These are phyloP conservation scores for Lasioglossum zephyrum DNA, from an alignment of 2,888 invertebrate genomes.

Conservation along the genomic window DNA sequence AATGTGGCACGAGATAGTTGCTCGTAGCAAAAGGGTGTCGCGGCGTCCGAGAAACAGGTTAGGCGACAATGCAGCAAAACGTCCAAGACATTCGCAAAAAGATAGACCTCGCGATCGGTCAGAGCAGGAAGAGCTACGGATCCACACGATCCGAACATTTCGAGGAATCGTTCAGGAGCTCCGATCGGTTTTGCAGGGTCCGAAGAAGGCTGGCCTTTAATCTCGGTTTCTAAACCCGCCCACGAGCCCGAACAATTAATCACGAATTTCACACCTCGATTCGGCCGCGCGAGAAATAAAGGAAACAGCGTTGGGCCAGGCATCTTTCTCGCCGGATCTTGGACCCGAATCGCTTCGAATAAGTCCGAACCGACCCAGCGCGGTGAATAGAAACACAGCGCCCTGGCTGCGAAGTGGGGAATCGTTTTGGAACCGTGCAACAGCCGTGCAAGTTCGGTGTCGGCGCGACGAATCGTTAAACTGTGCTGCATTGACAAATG, in stretches of 20 bases:
- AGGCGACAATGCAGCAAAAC: background rate
- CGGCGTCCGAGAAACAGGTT: background rate
- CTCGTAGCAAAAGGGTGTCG: background rate
- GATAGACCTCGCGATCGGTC: background rate
- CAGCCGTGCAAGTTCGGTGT: conserved; percentile 61
- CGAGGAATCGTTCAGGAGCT: conserved; percentile 32
- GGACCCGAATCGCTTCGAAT: background rate
- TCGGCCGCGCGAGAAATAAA: conserved; percentile 55
- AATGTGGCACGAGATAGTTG: conserved; percentile 1
- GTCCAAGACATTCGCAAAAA: background rate
- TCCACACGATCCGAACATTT: conserved; percentile 27
- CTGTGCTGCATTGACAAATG: conserved; percentile 83
- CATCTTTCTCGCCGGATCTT: conserved; percentile 20
- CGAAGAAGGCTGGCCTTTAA: conserved; percentile 36
- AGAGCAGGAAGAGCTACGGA: background rate
- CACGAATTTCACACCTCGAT: conserved; percentile 79
- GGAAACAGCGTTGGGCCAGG: conserved; percentile 40
- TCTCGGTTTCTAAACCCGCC: conserved; percentile 52
- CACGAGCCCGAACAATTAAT: conserved; percentile 76
- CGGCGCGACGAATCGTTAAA: conserved; percentile 81
- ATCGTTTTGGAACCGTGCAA: conserved; percentile 38
- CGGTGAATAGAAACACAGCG: conserved; percentile 52
- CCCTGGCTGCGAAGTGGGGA: conserved; percentile 20
- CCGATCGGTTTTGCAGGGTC: conserved; percentile 27
- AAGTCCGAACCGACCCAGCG: background rate